Conservation (phyloP, 2,797 vertebrate genomes). For the Falco concolor region DNA sequence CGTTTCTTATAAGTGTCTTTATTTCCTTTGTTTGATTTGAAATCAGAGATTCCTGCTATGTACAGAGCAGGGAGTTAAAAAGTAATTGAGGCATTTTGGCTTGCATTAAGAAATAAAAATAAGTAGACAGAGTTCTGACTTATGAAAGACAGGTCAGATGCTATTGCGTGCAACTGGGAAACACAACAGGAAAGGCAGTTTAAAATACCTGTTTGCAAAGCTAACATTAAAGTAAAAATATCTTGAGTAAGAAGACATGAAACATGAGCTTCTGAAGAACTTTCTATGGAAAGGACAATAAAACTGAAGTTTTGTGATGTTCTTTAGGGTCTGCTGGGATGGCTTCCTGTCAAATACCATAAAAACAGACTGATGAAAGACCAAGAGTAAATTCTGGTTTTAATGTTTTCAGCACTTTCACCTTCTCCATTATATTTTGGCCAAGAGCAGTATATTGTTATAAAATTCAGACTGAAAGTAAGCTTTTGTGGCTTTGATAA, state of each 20-base stretch:
- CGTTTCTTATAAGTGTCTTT: background rate
- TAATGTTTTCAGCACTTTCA: background rate
- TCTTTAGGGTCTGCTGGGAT: slow-evolving; percentile 2
- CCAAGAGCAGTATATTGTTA: background rate
- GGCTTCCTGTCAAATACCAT: slow-evolving; percentile 12
- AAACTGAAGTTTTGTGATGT: background rate
- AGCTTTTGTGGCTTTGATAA: background rate
- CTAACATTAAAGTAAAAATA: background rate
- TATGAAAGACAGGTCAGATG: background rate
- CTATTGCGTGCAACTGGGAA: background rate
- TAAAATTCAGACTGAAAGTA: background rate
- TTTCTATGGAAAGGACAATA: background rate
- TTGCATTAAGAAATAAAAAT: background rate
- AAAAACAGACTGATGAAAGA: background rate
- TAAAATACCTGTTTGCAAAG: background rate
- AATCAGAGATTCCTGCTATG: background rate
- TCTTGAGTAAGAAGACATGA: background rate
- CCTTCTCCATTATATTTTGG: slow-evolving; percentile 10
- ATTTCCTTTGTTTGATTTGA: slow-evolving; percentile 3
- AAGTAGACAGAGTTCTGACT: background rate
- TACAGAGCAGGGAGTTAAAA: background rate
- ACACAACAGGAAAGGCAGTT: background rate
- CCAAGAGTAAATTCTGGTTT: background rate
- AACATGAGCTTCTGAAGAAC: background rate
- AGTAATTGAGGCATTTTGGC: background rate